Percentiles rank a stretch among this genome's conserved stretches.
phyloP scores from a whole-genome alignment of 2,113 vertebrate species.

The Mus pahari region DNA sequence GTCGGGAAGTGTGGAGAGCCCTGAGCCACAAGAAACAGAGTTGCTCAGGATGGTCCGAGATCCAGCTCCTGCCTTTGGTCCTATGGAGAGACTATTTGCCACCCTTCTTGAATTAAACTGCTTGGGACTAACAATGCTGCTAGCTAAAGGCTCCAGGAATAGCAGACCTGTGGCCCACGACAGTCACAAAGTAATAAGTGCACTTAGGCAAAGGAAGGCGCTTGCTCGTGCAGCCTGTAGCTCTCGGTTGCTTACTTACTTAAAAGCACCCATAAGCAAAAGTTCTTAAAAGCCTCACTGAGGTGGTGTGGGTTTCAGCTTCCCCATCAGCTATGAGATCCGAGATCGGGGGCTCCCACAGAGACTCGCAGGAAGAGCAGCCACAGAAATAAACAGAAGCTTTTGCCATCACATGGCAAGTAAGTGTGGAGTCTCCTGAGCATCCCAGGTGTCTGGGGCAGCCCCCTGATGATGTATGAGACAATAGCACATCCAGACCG shows the following conservation, averaged over 20 bases:
- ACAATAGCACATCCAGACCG: constrained; percentile 81
- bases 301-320: constrained; percentile 58
- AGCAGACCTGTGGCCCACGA: neutral
- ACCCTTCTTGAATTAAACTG: constrained; percentile 52
- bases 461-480: constrained; percentile 81
- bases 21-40: neutral
- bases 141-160: constrained; percentile 58
- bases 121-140: constrained; percentile 18
- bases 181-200: constrained; percentile 55
- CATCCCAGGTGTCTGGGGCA: constrained; percentile 81
- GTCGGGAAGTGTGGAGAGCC: neutral
- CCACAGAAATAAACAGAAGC: constrained; percentile 75
- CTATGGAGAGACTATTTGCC: neutral
- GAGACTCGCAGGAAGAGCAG: constrained; percentile 60
- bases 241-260: constrained; percentile 29
- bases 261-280: constrained; percentile 72
- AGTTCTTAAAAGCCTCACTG: constrained; percentile 48
- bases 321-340: constrained; percentile 43
- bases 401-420: constrained; percentile 77
- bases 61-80: neutral
- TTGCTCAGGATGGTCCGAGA: neutral
- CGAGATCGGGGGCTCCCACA: constrained; percentile 35
- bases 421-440: constrained; percentile 78
- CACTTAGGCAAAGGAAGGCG: constrained; percentile 15
- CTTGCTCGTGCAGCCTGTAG: neutral